A percentile compares a stretch with the other conserved stretches of the same genome.
Evolutionary conservation across 2,888 invertebrate genomes (phyloP).

Genomic region (Kuschelorhynchus macadamiae): DNA sequence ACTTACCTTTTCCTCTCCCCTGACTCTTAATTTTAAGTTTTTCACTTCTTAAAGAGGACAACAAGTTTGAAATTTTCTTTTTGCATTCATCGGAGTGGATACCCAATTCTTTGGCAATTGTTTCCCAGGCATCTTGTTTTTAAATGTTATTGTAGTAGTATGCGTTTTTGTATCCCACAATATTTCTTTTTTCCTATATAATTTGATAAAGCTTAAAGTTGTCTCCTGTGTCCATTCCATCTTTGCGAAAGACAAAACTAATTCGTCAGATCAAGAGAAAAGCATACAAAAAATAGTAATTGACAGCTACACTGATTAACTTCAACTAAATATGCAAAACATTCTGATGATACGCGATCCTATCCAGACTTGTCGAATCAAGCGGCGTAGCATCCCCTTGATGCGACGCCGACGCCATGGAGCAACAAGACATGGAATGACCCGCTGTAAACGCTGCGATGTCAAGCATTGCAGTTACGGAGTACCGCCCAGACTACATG

Average conservation of each 20-base stretch:
- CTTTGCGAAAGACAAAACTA: neutral
- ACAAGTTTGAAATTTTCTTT: neutral
- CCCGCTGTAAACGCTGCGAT: neutral
- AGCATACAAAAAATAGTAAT: neutral
- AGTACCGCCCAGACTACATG: constrained; percentile 8
- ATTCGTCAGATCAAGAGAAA: neutral
- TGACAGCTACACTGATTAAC: neutral
- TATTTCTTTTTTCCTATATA: constrained; percentile 11
- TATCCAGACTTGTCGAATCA: constrained; percentile 4
- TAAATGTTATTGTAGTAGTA: constrained; percentile 22
- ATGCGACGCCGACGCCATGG: constrained; percentile 8
- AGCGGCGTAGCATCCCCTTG: constrained; percentile 3
- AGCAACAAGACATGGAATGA: constrained; percentile 10
- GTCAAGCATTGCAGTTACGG: constrained; percentile 6
- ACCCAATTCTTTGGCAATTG: constrained; percentile 15
- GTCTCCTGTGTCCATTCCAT: constrained; percentile 20
- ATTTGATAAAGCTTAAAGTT: neutral
- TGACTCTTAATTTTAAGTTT: constrained; percentile 15
- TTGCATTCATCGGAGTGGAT: constrained; percentile 8
- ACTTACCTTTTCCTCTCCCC: constrained; percentile 12
- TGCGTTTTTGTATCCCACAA: constrained; percentile 27
- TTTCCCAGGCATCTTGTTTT: constrained; percentile 25
- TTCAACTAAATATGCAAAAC: constrained; percentile 4
- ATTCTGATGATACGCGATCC: constrained; percentile 1
- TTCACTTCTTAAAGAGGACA: constrained; percentile 13